phyloP scores from a whole-genome alignment of 2,888 invertebrate genomes.

The Epiblema foenella region DNA sequence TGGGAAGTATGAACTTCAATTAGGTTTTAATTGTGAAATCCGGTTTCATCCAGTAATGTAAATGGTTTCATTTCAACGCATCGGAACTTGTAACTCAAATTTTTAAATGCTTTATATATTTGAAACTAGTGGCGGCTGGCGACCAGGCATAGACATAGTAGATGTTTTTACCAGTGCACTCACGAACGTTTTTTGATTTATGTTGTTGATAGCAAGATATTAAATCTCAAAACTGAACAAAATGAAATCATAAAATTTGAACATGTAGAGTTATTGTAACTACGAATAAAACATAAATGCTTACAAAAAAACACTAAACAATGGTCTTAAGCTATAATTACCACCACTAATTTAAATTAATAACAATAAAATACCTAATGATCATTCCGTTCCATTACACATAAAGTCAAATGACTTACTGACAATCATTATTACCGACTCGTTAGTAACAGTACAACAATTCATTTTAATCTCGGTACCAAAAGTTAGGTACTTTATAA shows the following conservation, averaged over 20 bases:
- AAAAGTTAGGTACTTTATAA: neutral
- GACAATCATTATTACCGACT: neutral
- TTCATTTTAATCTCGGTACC: slow-evolving; percentile 1
- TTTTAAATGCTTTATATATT: neutral
- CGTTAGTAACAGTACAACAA: slow-evolving; percentile 9
- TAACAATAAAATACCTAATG: neutral
- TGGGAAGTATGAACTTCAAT: slow-evolving; percentile 53
- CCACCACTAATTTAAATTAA: neutral
- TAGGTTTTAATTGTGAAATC: slow-evolving; percentile 54
- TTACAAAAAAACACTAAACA: neutral
- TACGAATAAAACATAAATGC: neutral
- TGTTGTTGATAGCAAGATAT: neutral
- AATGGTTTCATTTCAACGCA: slow-evolving; percentile 47
- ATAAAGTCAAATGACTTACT: neutral
- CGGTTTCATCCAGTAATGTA: slow-evolving; percentile 50
- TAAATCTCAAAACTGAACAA: neutral
- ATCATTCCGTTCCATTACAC: neutral
- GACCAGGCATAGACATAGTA: neutral
- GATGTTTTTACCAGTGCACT: neutral
- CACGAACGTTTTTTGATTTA: neutral
- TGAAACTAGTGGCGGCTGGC: neutral
- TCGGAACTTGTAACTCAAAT: slow-evolving; percentile 30
- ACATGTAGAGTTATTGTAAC: neutral
- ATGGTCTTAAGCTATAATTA: neutral
- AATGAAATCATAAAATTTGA: neutral